Base-by-base conservation (phyloP, 2,113 vertebrate species). In the Lophotis ruficrista region DNA sequence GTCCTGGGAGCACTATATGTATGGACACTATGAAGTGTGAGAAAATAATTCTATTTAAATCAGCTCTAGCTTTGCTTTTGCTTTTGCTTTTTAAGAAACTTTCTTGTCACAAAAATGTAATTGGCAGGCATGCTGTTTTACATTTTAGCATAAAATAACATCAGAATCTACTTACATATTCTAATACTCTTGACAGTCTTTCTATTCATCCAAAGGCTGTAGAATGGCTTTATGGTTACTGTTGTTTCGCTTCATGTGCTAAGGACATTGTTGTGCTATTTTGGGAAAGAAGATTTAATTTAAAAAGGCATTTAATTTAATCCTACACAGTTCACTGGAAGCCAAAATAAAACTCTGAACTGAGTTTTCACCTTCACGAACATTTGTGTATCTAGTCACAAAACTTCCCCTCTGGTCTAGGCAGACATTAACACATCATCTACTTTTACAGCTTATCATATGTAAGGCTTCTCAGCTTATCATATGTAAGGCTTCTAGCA, bases 401-500 rank as follows among this genome's bases (percentile, higher is more conserved):
- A 53, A 73, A 38, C 14, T 6, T 64, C 16, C 22, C 48, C 20
- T 64, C 48, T 8, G 17, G 31, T 43, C 54, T 16, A 38, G 6
- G 33, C 51, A 90, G 61, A 28, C 9, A 21, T 37, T n/a, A 53
- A 57, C 43, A 24, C 27, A 50, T 2, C 31, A 16, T 19, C 10
- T 28, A 22, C 3, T 3, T 28, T 56, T 68, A 41, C 3, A 2
- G 31, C 41, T 48, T 65, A 50, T 35, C 18, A 24, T 14, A 22
- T 7, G 20, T 1, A 22, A 54, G 11, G 14, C 28, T 64, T 45
- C 6, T 38, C 38, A 38, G 38, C 38, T 51, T 64, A 48, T n/a
- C 20, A 25, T 12, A 21, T 9, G 19, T 1, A 24, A 57, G 10
- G 12, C 31, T 68, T 48, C n/a, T 47, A 54, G n/a, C 0, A 4